phyloP scores from a whole-genome alignment of 2,888 invertebrate genomes.

The Drosophila fulvimacula region DNA sequence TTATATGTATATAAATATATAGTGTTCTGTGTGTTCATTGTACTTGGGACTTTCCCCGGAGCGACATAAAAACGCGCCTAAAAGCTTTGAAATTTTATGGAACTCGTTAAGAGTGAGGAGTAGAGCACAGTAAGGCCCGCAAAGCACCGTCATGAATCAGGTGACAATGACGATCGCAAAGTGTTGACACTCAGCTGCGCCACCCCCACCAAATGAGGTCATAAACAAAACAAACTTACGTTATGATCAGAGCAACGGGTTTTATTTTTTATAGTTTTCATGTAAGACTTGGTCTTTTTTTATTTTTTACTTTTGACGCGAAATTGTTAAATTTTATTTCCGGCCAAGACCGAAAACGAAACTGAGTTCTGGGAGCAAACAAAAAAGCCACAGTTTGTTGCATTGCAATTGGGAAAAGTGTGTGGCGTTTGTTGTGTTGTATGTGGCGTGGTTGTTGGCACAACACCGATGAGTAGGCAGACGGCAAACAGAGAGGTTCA shows the following conservation, averaged over 20 bases:
- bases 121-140: conserved; percentile 36
- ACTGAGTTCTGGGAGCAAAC: conserved; percentile 39
- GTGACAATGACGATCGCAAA: conserved; percentile 63
- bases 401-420: conserved; percentile 49
- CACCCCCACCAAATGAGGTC: conserved; percentile 72
- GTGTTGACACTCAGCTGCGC: conserved; percentile 63
- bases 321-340: conserved; percentile 65
- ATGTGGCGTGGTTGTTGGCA: conserved; percentile 20
- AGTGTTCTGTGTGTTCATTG: neutral
- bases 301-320: conserved; percentile 29
- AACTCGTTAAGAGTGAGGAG: conserved; percentile 43
- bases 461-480: conserved; percentile 32
- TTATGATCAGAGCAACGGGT: conserved; percentile 26
- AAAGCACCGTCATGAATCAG: conserved; percentile 61
- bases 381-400: conserved; percentile 23
- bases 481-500: conserved; percentile 31
- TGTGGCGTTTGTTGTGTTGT: conserved; percentile 32
- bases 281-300: conserved; percentile 2
- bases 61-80: conserved; percentile 41
- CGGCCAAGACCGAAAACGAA: conserved; percentile 41
- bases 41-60: conserved; percentile 45
- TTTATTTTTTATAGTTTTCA: conserved; percentile 43
- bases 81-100: conserved; percentile 45
- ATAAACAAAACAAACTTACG: conserved; percentile 47
- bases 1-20: neutral